Evolutionary conservation across 2,113 vertebrate species (phyloP).

Genomic region (Physeter macrocephalus): DNA sequence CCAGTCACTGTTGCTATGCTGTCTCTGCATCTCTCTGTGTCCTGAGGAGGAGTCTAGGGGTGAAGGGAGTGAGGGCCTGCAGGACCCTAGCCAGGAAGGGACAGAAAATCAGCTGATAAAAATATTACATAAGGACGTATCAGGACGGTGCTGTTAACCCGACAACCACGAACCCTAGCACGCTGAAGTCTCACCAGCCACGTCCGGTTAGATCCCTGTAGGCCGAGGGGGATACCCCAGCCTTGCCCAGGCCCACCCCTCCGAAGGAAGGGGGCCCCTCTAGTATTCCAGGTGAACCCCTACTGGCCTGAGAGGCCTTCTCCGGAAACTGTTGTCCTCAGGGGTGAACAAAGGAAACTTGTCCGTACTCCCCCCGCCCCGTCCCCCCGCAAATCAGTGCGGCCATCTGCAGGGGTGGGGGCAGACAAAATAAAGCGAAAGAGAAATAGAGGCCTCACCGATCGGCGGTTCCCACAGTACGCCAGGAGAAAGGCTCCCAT

Average conservation of each 20-base stretch:
- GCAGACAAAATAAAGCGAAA: slow-evolving; percentile 61
- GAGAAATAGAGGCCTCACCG: slow-evolving; percentile 73
- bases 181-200: background rate
- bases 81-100: background rate
- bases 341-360: slow-evolving; percentile 52
- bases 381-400: background rate
- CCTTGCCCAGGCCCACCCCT: slow-evolving; percentile 19
- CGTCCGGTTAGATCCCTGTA: background rate
- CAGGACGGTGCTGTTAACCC: background rate
- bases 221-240: background rate
- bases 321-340: background rate
- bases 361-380: background rate
- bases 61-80: background rate
- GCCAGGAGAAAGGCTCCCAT: slow-evolving; percentile 54
- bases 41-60: background rate
- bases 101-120: slow-evolving; percentile 54
- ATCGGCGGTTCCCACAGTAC: slow-evolving; percentile 62
- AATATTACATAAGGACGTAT: slow-evolving; percentile 13
- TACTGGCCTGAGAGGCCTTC: background rate
- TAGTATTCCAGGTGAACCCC: slow-evolving; percentile 59
- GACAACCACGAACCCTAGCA: background rate
- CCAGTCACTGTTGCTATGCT: background rate
- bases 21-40: background rate
- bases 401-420: background rate
- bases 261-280: background rate